Evolutionary conservation across 2,888 invertebrate species (phyloP).

Genomic region (Rhopalosiphum nymphaeae): DNA sequence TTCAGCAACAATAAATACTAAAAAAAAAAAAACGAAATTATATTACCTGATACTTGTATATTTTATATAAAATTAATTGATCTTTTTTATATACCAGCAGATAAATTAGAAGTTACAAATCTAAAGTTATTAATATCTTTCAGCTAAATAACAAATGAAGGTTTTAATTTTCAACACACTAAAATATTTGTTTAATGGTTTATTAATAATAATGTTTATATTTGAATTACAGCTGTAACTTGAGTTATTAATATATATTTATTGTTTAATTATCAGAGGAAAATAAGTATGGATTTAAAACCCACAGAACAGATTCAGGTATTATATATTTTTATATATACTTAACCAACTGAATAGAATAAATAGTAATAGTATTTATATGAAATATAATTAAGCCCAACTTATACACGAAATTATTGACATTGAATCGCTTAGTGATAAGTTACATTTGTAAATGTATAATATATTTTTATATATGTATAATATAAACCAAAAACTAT

Average conservation of each 20-base stretch:
- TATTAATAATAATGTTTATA: background rate
- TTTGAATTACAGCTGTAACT: background rate
- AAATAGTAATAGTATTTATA: background rate
- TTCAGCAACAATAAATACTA: background rate
- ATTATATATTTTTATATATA: background rate
- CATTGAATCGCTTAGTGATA: background rate
- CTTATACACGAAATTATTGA: background rate
- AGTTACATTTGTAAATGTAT: too few relatives aligned
- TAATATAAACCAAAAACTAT: too few relatives aligned
- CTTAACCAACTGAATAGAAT: background rate
- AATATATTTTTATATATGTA: too few relatives aligned
- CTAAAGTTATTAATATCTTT: background rate
- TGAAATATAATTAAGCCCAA: background rate
- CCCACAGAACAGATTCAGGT: background rate
- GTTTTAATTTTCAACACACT: background rate
- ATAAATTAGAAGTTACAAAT: too few relatives aligned
- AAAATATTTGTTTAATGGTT: background rate
- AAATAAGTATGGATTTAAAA: background rate
- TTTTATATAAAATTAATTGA: background rate
- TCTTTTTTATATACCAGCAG: background rate
- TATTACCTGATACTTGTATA: background rate
- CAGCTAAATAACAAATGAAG: background rate
- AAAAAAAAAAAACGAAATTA: background rate
- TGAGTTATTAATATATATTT: background rate
- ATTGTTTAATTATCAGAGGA: background rate